Evolutionary conservation across 2,888 invertebrate species (phyloP).

Genomic region (Oscheius onirici): DNA sequence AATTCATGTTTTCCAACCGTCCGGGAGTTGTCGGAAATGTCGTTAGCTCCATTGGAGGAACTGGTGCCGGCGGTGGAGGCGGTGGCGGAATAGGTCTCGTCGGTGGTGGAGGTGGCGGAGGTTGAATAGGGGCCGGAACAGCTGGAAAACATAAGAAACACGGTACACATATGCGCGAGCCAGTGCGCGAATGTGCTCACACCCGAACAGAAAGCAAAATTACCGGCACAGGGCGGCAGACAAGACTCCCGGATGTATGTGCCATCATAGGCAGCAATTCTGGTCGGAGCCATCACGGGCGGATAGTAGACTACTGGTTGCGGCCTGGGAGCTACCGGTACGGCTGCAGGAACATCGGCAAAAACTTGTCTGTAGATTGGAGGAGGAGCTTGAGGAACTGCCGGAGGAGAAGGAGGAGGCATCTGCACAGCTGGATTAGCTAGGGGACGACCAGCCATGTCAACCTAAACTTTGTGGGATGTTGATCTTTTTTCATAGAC

Average conservation of each 20-base stretch:
- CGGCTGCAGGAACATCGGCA: not conserved
- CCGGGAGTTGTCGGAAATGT: constrained; percentile 41
- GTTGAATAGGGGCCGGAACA: constrained; percentile 25
- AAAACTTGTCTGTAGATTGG: constrained; percentile 13
- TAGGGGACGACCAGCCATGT: not conserved
- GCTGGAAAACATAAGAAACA: constrained; percentile 8
- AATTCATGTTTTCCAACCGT: constrained; percentile 28
- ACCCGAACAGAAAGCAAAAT: constrained; percentile 1
- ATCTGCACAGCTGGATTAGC: not conserved
- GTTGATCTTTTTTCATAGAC: not conserved
- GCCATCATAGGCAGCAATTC: constrained; percentile 8
- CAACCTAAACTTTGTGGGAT: not conserved
- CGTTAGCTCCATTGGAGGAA: constrained; percentile 23
- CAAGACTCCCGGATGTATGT: constrained; percentile 15
- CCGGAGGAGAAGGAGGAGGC: not conserved
- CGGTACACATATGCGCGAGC: not conserved
- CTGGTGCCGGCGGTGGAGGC: constrained; percentile 19
- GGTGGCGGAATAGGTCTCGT: constrained; percentile 14
- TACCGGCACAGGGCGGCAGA: constrained; percentile 21
- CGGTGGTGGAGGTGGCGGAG: constrained; percentile 16
- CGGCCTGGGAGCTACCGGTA: constrained; percentile 17
- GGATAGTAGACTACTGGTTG: constrained; percentile 23
- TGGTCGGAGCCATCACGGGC: constrained; percentile 6
- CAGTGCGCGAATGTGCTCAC: not conserved
- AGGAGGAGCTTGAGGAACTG: not conserved